phyloP scores from a whole-genome alignment of 1,140 invertebrate species.

The Temnothorax curvispinosus region DNA sequence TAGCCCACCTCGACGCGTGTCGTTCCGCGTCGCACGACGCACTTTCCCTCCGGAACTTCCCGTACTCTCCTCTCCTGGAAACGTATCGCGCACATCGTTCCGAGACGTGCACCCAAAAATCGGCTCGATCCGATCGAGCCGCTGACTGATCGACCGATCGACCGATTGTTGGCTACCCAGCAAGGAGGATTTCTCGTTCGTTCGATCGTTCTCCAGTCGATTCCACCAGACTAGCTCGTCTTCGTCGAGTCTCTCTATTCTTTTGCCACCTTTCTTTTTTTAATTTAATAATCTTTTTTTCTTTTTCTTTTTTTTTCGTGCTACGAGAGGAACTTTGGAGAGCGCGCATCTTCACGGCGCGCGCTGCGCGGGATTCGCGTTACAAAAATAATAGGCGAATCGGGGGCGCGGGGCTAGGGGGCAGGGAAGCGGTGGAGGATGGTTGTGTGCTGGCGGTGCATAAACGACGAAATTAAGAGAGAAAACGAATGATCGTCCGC shows the following conservation, averaged over 20 bases:
- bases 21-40: constrained; percentile 62
- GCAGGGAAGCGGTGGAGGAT: constrained; percentile 1
- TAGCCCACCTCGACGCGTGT: constrained; percentile 80
- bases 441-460: constrained; percentile 61
- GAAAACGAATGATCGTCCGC: constrained; percentile 63
- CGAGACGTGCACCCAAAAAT: constrained; percentile 21
- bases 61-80: constrained; percentile 3
- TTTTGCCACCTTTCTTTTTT: constrained; percentile 47
- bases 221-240: constrained; percentile 41
- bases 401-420: constrained; percentile 26
- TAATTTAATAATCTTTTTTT: constrained; percentile 40
- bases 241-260: constrained; percentile 38
- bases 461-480: constrained; percentile 58
- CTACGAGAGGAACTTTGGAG: constrained; percentile 80
- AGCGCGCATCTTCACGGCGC: constrained; percentile 73
- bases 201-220: constrained; percentile 13
- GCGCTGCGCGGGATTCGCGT: constrained; percentile 74
- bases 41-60: constrained; percentile 27
- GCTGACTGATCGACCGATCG: constrained; percentile 18
- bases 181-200: constrained; percentile 20
- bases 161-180: constrained; percentile 7
- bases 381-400: constrained; percentile 82
- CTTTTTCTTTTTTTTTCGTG: constrained; percentile 68
- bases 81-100: constrained; percentile 43
- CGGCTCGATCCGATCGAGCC: neutral